phyloP scores from a whole-genome alignment of 2,888 invertebrate species.

The Lottia scabra region DNA sequence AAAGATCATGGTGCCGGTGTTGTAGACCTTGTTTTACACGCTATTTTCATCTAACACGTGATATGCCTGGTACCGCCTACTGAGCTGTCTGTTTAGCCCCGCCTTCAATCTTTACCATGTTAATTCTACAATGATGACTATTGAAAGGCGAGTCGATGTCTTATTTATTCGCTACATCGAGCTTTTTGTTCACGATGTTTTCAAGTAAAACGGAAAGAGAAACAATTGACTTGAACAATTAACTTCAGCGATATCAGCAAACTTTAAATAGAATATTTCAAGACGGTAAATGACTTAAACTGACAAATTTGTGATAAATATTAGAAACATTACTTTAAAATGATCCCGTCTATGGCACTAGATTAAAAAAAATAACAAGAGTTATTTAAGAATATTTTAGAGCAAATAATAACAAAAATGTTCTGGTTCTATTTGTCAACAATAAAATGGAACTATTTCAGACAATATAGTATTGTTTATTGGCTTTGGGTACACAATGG shows the following conservation, averaged over 20 bases:
- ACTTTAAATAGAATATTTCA: too few relatives aligned
- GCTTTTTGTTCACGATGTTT: neutral
- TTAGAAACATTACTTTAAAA: too few relatives aligned
- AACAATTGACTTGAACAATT: neutral
- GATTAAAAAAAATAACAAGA: too few relatives aligned
- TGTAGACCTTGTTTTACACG: neutral
- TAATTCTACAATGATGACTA: neutral
- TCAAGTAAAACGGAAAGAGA: neutral
- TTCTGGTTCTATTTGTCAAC: too few relatives aligned
- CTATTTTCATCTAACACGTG: neutral
- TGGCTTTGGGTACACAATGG: neutral
- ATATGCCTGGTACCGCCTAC: neutral
- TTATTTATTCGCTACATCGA: neutral
- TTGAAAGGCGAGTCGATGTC: neutral
- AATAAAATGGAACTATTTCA: neutral
- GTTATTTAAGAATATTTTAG: too few relatives aligned
- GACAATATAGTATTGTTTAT: neutral
- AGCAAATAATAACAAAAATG: too few relatives aligned
- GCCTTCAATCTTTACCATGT: neutral
- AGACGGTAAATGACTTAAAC: too few relatives aligned
- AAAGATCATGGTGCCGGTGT: conserved; percentile 2
- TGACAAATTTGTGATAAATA: too few relatives aligned
- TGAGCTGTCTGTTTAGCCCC: neutral
- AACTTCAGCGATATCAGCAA: neutral
- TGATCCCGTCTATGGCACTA: too few relatives aligned